Evolutionary conservation across 2,888 invertebrate species (phyloP).

Genomic region (Junonia oenone): DNA sequence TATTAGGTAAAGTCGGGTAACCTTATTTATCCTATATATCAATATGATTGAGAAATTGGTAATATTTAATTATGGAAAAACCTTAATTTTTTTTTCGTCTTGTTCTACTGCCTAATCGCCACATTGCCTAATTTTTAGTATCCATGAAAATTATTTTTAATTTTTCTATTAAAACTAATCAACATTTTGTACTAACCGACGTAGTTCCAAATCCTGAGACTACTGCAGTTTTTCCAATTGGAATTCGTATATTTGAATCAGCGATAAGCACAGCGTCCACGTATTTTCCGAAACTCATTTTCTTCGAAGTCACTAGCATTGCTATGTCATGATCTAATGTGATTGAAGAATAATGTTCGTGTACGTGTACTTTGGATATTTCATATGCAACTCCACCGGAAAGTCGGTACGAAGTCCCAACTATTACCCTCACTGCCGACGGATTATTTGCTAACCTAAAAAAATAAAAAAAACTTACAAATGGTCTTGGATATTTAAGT

Average conservation of each 20-base stretch:
- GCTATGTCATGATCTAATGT: constrained; percentile 62
- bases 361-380: constrained; percentile 43
- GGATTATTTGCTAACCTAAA: constrained; percentile 45
- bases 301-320: constrained; percentile 43
- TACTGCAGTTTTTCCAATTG: constrained; percentile 52
- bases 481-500: too few species aligned
- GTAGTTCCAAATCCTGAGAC: constrained; percentile 66
- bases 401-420: constrained; percentile 50
- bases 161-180: neutral
- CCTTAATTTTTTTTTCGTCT: too few species aligned
- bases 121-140: too few species aligned
- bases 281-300: constrained; percentile 44
- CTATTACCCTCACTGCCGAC: constrained; percentile 43
- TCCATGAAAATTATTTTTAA: too few species aligned
- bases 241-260: constrained; percentile 36
- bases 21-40: too few species aligned
- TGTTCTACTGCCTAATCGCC: too few species aligned
- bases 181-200: constrained; percentile 34
- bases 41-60: too few species aligned
- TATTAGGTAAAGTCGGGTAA: too few species aligned
- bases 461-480: too few species aligned
- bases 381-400: constrained; percentile 54
- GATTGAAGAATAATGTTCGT: constrained; percentile 45
- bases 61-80: too few species aligned
- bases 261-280: constrained; percentile 48